A percentile compares a stretch with the other conserved stretches of the same genome.
Evolutionary conservation across 1,140 invertebrate species (phyloP).

Genomic region (Bombus sibiricus): DNA sequence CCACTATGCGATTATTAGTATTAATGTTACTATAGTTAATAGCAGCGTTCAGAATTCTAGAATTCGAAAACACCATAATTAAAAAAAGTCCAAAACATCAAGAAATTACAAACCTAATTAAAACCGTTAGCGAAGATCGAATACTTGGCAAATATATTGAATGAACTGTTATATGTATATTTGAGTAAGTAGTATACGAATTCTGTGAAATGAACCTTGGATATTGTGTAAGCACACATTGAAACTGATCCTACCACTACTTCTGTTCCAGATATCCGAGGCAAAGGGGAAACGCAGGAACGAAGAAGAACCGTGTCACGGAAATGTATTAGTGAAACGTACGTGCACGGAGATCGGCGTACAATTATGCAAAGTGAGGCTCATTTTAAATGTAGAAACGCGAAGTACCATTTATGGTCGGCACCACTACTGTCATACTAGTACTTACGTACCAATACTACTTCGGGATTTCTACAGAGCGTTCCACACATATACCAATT

Average conservation of each 20-base stretch:
- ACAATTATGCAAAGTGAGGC: constrained; percentile 64
- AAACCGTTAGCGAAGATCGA: no score
- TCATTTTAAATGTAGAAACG: constrained; percentile 67
- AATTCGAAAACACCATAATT: no score
- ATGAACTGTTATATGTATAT: no score
- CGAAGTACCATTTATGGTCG: constrained; percentile 46
- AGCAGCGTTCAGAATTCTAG: no score
- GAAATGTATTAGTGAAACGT: constrained; percentile 58
- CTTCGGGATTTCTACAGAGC: neutral
- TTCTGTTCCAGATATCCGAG: neutral
- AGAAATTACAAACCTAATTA: no score
- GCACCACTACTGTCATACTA: neutral
- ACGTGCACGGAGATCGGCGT: constrained; percentile 57
- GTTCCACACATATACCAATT: neutral
- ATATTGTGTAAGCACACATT: neutral
- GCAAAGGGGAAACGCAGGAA: neutral
- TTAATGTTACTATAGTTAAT: no score
- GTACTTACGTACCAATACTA: neutral
- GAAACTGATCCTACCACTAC: neutral
- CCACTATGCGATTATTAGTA: no score
- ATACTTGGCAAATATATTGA: no score
- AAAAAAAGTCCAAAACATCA: no score
- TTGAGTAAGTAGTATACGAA: no score
- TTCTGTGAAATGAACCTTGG: no score
- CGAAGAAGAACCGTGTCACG: neutral